Evolutionary conservation across 2,797 vertebrate genomes (phyloP).

Genomic region (Gallinago nigripennis): DNA sequence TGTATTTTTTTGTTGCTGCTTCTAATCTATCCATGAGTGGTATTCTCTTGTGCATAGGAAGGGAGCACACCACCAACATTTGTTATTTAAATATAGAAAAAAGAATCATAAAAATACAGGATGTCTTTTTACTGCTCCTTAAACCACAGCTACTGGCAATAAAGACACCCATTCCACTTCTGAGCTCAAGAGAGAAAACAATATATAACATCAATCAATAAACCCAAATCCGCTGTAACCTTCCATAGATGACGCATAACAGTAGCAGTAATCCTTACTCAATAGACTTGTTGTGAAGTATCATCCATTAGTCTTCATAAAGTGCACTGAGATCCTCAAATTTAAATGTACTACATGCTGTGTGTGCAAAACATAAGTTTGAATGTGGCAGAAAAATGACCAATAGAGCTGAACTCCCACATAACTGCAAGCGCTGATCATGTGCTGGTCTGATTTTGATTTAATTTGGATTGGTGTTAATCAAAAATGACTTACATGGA

Average conservation of each 20-base stretch:
- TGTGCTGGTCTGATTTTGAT: background rate
- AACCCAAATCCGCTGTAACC: background rate
- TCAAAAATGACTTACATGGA: background rate
- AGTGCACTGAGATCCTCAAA: background rate
- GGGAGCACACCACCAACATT: background rate
- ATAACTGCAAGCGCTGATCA: background rate
- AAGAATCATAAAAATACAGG: background rate
- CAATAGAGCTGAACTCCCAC: background rate
- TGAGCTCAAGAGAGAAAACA: background rate
- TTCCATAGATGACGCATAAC: conserved; percentile 30
- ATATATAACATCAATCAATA: conserved; percentile 4
- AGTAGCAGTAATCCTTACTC: background rate
- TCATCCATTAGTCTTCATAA: conserved; percentile 24
- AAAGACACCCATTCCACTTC: background rate
- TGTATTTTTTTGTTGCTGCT: background rate
- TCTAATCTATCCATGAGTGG: background rate
- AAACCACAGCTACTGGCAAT: background rate
- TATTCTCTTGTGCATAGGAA: background rate
- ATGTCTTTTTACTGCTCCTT: background rate
- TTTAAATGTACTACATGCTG: background rate
- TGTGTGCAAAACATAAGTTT: background rate
- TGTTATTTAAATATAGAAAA: background rate
- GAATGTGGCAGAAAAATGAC: background rate
- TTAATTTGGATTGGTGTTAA: background rate
- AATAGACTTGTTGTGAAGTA: background rate